phyloP scores from a whole-genome alignment of 2,888 invertebrate genomes.

The Thumatha senex region DNA sequence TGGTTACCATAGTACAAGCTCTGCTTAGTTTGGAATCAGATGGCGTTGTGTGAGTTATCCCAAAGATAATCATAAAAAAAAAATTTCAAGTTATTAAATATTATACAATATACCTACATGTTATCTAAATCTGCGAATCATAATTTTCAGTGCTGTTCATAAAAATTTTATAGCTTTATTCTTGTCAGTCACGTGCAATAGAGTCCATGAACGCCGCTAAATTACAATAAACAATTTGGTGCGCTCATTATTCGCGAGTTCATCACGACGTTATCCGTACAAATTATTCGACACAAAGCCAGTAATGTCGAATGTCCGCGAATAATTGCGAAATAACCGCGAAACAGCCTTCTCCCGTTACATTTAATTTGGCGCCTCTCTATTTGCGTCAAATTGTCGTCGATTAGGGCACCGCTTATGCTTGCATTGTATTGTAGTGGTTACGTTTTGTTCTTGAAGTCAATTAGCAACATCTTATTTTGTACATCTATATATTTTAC shows the following conservation, averaged over 20 bases:
- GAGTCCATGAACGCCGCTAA: slow-evolving; percentile 68
- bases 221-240: slow-evolving; percentile 80
- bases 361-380: slow-evolving; percentile 73
- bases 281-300: slow-evolving; percentile 76
- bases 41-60: no score
- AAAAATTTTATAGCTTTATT: slow-evolving; percentile 68
- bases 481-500: no score
- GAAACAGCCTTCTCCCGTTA: slow-evolving; percentile 65
- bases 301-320: slow-evolving; percentile 75
- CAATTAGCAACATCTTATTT: background rate
- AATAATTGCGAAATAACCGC: slow-evolving; percentile 79
- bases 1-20: no score
- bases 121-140: slow-evolving; percentile 36
- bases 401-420: slow-evolving; percentile 46
- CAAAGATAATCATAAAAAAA: no score
- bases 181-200: slow-evolving; percentile 69
- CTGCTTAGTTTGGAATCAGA: no score
- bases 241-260: slow-evolving; percentile 73
- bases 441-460: slow-evolving; percentile 16
- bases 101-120: background rate
- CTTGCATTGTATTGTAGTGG: no score
- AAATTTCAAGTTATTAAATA: no score
- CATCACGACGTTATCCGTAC: slow-evolving; percentile 68
- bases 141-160: slow-evolving; percentile 50
- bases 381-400: slow-evolving; percentile 56